Base-by-base conservation (phyloP, 2,113 vertebrate genomes). In the Corythornis madagascariensis region DNA sequence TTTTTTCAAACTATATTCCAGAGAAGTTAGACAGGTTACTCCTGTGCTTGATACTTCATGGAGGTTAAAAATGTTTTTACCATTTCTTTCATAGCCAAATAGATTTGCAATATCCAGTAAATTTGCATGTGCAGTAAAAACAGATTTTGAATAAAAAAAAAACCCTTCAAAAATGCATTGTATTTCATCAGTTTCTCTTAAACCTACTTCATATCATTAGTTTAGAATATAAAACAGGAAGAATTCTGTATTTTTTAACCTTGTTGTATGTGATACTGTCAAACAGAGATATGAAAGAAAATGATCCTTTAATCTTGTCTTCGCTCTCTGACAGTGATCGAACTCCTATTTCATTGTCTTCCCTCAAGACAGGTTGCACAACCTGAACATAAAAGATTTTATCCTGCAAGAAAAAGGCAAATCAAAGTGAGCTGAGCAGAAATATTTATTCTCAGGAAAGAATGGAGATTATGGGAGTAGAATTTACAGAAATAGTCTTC, bases 201-300 rank as follows among this genome's bases (percentile, higher is more conserved):
- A 96, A 80, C 5, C 5, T n/a, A 60, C 18, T 64, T 72, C 76
- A 28, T 40, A 26, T 9, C 26, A 21, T 81, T 88, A 29, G 10
- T 42, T 48, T 55, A 79, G 64, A 88, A 38, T 56, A 50, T 4
- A 48, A 69, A 90, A 77, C 3, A 0, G 22, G 19, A 92, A 86
- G 28, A 75, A 52, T 24, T 16, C 55, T 47, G 2, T 73, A 13
- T 6, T 25, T 33, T 83, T 92, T 97, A 97, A 98, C 98, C 98
- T 98, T 98, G 42, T 56, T 76, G 40, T 98, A 98, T 4, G 97
- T 97, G 92, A 97, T 93, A 33, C 52, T 12, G 88, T 96, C 93
- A 95, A 98, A 98, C 26, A 97, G 83, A 45, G 55, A 52, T 14
- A n/a, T 60, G 82, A 98, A 93, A 76, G 95, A 81, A 84, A 63